Conservation (phyloP, 2,797 vertebrate species). For the Micromesistius poutassou region DNA sequence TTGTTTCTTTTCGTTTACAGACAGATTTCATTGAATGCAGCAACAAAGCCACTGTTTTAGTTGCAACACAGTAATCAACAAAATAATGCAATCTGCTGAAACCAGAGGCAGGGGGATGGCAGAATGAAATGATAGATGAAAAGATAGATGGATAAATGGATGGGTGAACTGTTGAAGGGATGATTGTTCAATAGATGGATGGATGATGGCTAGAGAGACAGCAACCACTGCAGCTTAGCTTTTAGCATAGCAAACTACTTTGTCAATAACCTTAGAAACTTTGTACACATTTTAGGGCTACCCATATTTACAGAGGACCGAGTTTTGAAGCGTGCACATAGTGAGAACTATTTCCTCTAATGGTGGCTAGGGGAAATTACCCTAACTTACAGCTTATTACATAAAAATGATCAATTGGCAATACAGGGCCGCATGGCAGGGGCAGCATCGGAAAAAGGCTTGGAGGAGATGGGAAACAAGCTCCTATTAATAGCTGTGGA, state of each 20-base stretch:
- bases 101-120: background rate
- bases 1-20: background rate
- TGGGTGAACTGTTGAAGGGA: background rate
- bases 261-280: background rate
- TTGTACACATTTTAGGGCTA: background rate
- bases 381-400: conserved; percentile 18
- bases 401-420: conserved; percentile 35
- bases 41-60: background rate
- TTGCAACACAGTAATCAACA: background rate
- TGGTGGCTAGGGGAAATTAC: conserved; percentile 19
- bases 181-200: background rate
- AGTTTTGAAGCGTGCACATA: background rate
- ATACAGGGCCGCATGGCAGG: conserved; percentile 6
- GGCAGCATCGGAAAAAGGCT: conserved; percentile 19
- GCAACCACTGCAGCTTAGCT: background rate
- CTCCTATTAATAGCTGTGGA: conserved; percentile 24
- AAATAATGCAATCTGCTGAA: background rate
- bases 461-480: conserved; percentile 21
- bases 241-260: background rate
- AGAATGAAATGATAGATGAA: background rate
- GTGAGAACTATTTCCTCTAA: background rate
- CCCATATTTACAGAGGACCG: background rate
- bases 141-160: background rate
- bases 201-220: background rate
- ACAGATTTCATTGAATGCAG: background rate